A percentile compares a stretch with the other conserved stretches of the same genome.
Conservation (phyloP, 1,140 invertebrate genomes). For the Neotoxoptera formosana region DNA sequence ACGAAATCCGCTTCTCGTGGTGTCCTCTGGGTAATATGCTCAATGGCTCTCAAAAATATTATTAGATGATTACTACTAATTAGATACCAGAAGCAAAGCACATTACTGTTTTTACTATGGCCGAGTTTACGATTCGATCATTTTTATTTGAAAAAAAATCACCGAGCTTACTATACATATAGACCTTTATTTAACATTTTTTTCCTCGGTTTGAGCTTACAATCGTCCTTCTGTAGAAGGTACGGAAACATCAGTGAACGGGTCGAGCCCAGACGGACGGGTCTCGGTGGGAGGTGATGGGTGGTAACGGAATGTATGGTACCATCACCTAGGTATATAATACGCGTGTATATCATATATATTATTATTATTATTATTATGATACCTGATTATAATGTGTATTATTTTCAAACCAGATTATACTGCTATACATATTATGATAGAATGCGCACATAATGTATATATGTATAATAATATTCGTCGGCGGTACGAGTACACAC, state of each 20-base stretch:
- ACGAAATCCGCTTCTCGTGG: too few relatives aligned
- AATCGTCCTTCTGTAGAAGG: too few relatives aligned
- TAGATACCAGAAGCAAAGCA: too few relatives aligned
- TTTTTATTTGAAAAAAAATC: too few relatives aligned
- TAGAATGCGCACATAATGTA: background rate
- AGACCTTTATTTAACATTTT: too few relatives aligned
- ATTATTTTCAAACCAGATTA: slow-evolving; percentile 13
- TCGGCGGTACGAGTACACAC: background rate
- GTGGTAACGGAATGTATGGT: background rate
- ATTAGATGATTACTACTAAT: too few relatives aligned
- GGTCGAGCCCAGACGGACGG: background rate
- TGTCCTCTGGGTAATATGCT: too few relatives aligned
- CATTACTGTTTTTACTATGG: too few relatives aligned
- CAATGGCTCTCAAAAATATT: too few relatives aligned
- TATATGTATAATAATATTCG: background rate
- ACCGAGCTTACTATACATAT: too few relatives aligned
- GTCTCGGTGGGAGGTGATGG: background rate
- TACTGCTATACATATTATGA: slow-evolving; percentile 1
- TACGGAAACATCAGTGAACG: background rate
- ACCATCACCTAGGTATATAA: background rate
- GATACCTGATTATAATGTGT: slow-evolving; percentile 6
- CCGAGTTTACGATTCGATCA: too few relatives aligned
- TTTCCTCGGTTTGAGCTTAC: too few relatives aligned
- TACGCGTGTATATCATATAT: background rate
- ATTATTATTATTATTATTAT: background rate